Conservation (phyloP, 2,113 vertebrate genomes). For the Eulacestoma nigropectus region DNA sequence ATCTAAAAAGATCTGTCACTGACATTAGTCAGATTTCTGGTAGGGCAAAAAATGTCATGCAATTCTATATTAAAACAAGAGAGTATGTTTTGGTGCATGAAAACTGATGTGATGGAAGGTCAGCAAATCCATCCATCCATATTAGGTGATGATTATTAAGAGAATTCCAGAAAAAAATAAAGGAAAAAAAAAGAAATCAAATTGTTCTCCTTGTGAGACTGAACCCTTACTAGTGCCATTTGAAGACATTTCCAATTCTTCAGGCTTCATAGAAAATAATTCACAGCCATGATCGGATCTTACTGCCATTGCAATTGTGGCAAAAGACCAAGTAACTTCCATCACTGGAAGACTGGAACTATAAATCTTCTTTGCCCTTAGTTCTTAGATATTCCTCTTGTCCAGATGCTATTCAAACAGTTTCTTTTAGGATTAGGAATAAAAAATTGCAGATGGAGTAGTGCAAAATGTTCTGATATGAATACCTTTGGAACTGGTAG, state of each 20-base stretch:
- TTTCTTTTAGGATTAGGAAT: neutral
- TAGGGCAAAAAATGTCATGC: neutral
- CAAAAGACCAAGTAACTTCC: neutral
- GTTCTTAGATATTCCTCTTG: neutral
- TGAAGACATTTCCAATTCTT: neutral
- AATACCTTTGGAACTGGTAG: neutral
- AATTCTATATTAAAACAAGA: neutral
- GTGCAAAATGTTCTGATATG: neutral
- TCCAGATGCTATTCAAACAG: neutral
- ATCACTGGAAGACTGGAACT: neutral
- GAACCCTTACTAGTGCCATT: neutral
- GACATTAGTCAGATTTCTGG: neutral
- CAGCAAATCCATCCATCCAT: neutral
- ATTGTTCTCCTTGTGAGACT: neutral
- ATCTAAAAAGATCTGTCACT: neutral
- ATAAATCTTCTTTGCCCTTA: neutral
- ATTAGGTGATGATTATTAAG: neutral
- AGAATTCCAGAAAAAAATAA: neutral
- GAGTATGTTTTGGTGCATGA: neutral
- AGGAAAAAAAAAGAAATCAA: neutral
- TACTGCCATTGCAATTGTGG: neutral
- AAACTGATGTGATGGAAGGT: neutral
- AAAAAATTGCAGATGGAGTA: neutral
- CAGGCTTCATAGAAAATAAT: neutral
- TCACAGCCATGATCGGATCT: neutral